Percentiles rank a stretch among this genome's conserved stretches.
Evolutionary conservation across 2,113 vertebrate genomes (phyloP).

Genomic region (Brienomyrus longianalis): DNA sequence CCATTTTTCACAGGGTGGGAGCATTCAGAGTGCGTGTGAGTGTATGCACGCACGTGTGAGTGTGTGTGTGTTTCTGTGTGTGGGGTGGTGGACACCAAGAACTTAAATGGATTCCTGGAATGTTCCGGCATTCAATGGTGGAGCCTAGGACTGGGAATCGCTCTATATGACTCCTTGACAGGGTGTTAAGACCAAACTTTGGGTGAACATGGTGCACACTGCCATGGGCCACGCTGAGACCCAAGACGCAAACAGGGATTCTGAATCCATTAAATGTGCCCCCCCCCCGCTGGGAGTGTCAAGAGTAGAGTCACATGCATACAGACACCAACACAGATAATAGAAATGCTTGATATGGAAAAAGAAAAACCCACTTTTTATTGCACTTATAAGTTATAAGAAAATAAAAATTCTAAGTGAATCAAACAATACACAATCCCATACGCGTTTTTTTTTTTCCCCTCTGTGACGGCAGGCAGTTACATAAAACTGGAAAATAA

Average conservation of each 20-base stretch:
- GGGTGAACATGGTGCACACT: background rate
- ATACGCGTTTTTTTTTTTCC: constrained; percentile 81
- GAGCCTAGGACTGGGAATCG: background rate
- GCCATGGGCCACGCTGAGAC: background rate
- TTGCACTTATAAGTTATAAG: constrained; percentile 99
- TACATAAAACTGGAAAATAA: constrained; percentile 87
- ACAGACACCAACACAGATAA: constrained; percentile 70
- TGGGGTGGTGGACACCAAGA: background rate
- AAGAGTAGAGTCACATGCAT: constrained; percentile 56
- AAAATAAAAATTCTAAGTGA: constrained; percentile 99
- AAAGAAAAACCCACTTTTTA: constrained; percentile 96
- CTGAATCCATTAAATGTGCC: background rate
- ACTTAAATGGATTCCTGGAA: background rate
- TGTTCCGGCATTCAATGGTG: background rate
- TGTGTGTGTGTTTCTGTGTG: background rate
- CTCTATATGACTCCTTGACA: background rate
- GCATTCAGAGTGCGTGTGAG: background rate
- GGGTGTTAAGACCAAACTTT: background rate
- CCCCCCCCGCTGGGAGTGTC: background rate
- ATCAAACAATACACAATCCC: constrained; percentile 99
- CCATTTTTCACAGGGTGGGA: background rate
- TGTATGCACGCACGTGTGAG: background rate
- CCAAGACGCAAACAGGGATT: background rate
- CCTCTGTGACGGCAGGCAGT: constrained; percentile 92
- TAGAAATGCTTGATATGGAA: constrained; percentile 90